Base-by-base conservation (phyloP, 2,888 invertebrate genomes). In the Helleia helle region DNA sequence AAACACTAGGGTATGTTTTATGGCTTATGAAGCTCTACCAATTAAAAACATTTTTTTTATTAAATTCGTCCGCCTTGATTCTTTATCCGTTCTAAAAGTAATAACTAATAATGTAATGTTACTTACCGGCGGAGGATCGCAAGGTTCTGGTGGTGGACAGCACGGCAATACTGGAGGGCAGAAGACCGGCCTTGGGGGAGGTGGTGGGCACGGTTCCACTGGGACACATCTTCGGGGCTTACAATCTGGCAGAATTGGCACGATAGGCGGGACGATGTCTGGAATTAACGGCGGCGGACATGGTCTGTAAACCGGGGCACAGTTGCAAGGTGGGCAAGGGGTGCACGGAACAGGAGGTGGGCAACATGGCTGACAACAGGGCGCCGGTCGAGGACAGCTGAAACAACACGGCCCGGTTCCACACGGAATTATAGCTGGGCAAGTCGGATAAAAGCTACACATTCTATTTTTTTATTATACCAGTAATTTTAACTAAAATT, bases 121-220 rank as follows among this genome's bases (percentile, higher is more conserved):
- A 41, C 46, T 62, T 59, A 84, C 83, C 42, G 85, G 84, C 25
- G 83, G 73, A 40, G 71, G 77, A 54, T 83, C 70, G 54, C 83
- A 72, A 28, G 75, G 67, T 42, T 72, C 72, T 18, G 76, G 77
- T 4, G 76, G 80, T 24, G 77, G 80, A 39, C 76, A 74, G 50
- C 84, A 83, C 1, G 86, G 85, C 27, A 80, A 52, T 4, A 76
- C 65, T 24, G 83, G 84, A 1, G 83, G 83, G 37, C 69, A 77
- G 47, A 67, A 79, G 5, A 75, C 72, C 9, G 77, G 75, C 2
- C 50, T 49, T 1, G 76, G 72, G 6, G 71, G 66, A 1, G 70
- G 71, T n/a, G n/a, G n/a, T n/a, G n/a, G n/a, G n/a, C n/a, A n/a
- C n/a, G 6, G 54, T 57, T 0, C 72, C n/a, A n/a, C n/a, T 73